Evolutionary conservation across 2,888 invertebrate genomes (phyloP).

Genomic region (Elegia similella): DNA sequence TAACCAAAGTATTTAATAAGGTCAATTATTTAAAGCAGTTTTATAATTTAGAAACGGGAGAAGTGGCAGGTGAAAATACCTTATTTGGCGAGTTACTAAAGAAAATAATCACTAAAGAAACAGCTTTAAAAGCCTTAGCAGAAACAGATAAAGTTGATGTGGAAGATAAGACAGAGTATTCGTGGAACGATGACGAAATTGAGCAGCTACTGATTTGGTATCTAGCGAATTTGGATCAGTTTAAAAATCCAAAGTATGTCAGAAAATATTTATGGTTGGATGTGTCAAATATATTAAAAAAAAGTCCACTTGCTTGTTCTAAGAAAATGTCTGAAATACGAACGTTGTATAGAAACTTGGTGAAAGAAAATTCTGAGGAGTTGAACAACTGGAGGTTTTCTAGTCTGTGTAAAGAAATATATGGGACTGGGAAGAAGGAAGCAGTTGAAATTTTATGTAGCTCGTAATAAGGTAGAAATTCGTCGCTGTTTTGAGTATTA

Average conservation of each 20-base stretch:
- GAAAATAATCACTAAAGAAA: constrained; percentile 52
- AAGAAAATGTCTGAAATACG: constrained; percentile 71
- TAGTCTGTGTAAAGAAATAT: constrained; percentile 69
- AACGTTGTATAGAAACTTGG: constrained; percentile 62
- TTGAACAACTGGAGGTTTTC: constrained; percentile 59
- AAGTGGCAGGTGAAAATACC: constrained; percentile 34
- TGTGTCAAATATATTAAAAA: constrained; percentile 53
- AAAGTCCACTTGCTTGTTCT: constrained; percentile 62
- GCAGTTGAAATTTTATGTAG: background rate
- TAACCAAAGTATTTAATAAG: constrained; percentile 60
- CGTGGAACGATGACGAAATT: constrained; percentile 59
- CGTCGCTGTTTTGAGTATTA: background rate
- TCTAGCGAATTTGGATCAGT: constrained; percentile 66
- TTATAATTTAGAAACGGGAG: constrained; percentile 42
- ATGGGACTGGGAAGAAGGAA: constrained; percentile 64
- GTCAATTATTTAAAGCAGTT: constrained; percentile 62
- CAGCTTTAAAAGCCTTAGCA: constrained; percentile 41
- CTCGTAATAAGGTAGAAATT: background rate
- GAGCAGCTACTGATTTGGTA: constrained; percentile 66
- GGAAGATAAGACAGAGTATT: constrained; percentile 37
- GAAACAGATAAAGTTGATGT: constrained; percentile 38
- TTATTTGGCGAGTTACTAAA: constrained; percentile 43
- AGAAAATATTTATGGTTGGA: constrained; percentile 69
- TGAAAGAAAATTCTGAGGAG: constrained; percentile 50
- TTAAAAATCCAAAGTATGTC: constrained; percentile 68